Evolutionary conservation across 2,888 invertebrate genomes (phyloP), one percentile per base, ranked within the genome.

Genomic region (Cartodere bifasciata): DNA sequence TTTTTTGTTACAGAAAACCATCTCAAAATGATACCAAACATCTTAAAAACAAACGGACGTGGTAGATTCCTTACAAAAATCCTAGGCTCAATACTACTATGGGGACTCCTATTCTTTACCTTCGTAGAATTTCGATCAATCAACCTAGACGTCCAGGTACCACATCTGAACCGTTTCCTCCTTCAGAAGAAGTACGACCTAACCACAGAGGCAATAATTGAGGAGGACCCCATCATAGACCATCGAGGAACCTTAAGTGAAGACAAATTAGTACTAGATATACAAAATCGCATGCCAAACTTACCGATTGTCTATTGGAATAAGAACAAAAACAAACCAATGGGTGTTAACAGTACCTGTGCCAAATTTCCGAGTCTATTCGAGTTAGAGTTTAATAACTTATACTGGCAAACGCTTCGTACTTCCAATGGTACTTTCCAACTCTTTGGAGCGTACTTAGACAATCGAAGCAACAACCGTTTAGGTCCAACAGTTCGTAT

Each of bases 371-470:
- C 91, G 1, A 83, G 78, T 35, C 77, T 90, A 44, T 88, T 83
- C 60, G 91, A 91, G 50, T 64, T 91, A 39, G 85, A 91, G 56
- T 91, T 87, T 64, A 88, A 88, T 62, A 91, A 91, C 55, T 74
- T 86, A 31, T 90, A 90, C 59, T 91, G 91, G 91, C 91, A 91
- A 62, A 83, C 81, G 28, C 55, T 88, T 53, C 72, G 72, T 43
- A 76, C 84, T 4, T 69, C 72, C 21, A 83, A 87, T 48, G 87
- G 88, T n/a, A 85, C 86, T 2, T 90, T 90, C 53, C 86, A 88
- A 56, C 62, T 91, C 13, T 90, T 80, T 57, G 88, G 87, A 6
- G 91, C 91, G 6, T 91, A 88, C 59, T 75, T 86, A 53, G 91
- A 91, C 57, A 74, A 75, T 29, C 68, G 91, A 15, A 72, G 74